These are phyloP conservation scores for Brevimyrus niger DNA, from an alignment of 2,113 vertebrate genomes.

Conservation along the genomic window DNA sequence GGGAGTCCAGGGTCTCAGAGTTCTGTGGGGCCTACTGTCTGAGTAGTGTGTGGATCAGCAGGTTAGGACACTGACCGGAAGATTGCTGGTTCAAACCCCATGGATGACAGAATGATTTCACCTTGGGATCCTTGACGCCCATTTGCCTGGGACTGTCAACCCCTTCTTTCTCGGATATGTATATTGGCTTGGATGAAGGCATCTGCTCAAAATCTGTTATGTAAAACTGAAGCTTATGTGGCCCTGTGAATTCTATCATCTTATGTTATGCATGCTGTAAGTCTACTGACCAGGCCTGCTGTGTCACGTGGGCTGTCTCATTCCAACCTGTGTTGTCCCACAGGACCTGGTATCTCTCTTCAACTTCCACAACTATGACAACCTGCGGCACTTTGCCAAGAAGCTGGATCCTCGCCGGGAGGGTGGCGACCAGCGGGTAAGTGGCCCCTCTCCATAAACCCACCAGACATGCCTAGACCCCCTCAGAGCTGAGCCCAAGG, in stretches of 20 bases:
- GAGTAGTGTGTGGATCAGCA: not conserved
- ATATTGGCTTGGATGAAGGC: not conserved
- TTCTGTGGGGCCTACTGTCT: not conserved
- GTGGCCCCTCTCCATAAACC: constrained; percentile 34
- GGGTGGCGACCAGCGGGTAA: constrained; percentile 96
- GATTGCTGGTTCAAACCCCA: not conserved
- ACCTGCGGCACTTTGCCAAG: constrained; percentile 96
- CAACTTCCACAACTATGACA: constrained; percentile 99
- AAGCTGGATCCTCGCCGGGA: constrained; percentile 96
- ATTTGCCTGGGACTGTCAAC: not conserved
- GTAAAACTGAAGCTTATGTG: not conserved
- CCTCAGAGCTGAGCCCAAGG: not conserved
- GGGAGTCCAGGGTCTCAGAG: not conserved
- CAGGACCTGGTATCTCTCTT: constrained; percentile 92
- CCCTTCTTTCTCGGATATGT: not conserved
- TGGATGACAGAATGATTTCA: not conserved
- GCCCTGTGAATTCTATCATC: not conserved
- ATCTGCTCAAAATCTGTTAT: not conserved
- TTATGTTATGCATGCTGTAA: not conserved
- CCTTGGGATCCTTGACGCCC: not conserved
- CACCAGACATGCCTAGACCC: not conserved
- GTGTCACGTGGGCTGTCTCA: not conserved
- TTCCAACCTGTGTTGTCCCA: constrained; percentile 24
- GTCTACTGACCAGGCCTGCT: not conserved
- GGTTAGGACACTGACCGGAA: not conserved